Evolutionary conservation across 2,797 vertebrate species (phyloP), one percentile per base, ranked within the genome.

Genomic region (Sebastes taczanowskii): DNA sequence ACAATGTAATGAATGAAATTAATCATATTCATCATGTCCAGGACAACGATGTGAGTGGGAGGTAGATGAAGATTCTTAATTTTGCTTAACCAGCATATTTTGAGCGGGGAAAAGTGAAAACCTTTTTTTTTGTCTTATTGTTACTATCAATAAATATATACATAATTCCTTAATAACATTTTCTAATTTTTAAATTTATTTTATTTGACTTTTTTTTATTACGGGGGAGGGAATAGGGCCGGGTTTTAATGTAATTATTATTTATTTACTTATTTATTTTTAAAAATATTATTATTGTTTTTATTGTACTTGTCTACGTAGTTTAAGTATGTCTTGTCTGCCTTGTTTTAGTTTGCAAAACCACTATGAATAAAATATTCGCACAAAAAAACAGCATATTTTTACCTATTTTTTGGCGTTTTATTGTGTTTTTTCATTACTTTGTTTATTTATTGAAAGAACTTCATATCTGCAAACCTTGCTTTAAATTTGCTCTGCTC

Each of bases 1-100:
- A 84, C 61, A 74, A 64, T 18, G 75, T 74, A 38, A 74, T 49
- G 46, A 23, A 61, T 62, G 72, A 61, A 14, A 82, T 76, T 18
- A 66, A 80, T 67, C 27, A 82, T 61, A 77, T 68, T 74, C 29
- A 46, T 29, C 53, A 60, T 25, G 9, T 56, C 14, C 53, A 74
- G 49, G 27, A 22, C 8, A 25, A 22, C 5, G 3, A 20, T 29
- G 42, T 79, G n/a, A 64, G 25, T 61, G 53, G 6, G 42, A 65
- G 25, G 25, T 2, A 32, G 61, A 72, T 49, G 9, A 53, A 10
- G 10, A 16, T 46, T 56, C 22, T 18, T 6, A 32, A 25, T 16
- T 79, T 64, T 60, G 22, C 27, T 59, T 8, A 29, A 70, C 4
- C 11, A 11, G 6, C 35, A 42, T 42, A 42, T 42, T 42, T 42